Conservation (phyloP, 2,888 invertebrate genomes). For the Chaetogeoica ovagalla region DNA sequence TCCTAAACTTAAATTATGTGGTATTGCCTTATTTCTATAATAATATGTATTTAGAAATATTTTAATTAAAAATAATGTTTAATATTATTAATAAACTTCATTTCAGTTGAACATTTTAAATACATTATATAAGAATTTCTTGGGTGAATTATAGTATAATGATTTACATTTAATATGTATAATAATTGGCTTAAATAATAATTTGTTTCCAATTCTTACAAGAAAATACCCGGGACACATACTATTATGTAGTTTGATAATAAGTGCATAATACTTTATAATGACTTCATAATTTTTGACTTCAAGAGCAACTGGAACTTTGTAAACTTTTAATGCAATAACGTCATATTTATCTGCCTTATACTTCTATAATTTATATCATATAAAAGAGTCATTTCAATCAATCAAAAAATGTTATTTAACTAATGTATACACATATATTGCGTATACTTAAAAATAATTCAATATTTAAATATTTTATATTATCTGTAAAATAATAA, state of each 20-base stretch:
- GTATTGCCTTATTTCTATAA: neutral
- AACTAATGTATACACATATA: too few relatives aligned
- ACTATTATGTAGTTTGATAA: neutral
- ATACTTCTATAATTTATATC: neutral
- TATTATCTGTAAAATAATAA: too few relatives aligned
- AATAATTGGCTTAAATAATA: neutral
- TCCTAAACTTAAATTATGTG: neutral
- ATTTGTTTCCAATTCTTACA: neutral
- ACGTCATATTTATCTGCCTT: neutral
- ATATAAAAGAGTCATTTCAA: neutral
- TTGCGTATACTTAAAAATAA: too few relatives aligned
- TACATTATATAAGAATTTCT: neutral
- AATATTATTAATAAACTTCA: neutral
- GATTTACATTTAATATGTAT: neutral
- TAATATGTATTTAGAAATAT: neutral
- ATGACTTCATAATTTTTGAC: neutral
- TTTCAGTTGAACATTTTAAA: neutral
- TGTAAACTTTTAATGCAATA: neutral
- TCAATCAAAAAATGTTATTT: neutral
- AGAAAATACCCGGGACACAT: neutral
- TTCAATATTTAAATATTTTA: too few relatives aligned
- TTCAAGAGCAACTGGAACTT: slow-evolving; percentile 17
- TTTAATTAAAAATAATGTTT: neutral
- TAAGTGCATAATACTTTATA: neutral
- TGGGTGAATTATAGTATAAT: neutral